phyloP scores from a whole-genome alignment of 2,113 vertebrate genomes.

The Larimichthys crocea region DNA sequence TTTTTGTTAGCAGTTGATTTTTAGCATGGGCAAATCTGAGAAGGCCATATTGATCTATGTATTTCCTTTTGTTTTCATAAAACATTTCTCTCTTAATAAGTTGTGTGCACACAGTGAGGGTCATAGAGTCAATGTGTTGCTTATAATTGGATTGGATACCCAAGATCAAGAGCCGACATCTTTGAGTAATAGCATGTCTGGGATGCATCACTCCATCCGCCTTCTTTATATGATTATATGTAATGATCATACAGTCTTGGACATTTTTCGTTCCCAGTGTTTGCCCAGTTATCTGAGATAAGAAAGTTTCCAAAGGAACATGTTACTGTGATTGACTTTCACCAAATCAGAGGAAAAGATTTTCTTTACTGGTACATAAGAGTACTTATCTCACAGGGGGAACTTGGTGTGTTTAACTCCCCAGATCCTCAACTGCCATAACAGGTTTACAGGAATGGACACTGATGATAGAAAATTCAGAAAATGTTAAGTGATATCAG shows the following conservation, averaged over 20 bases:
- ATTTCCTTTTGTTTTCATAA: conserved; percentile 12
- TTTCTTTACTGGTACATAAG: conserved; percentile 35
- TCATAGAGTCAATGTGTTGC: conserved; percentile 27
- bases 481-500: conserved; percentile 32
- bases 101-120: conserved; percentile 26
- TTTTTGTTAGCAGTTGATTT: too few species aligned
- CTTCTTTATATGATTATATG: conserved; percentile 33
- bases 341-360: conserved; percentile 29
- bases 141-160: conserved; percentile 15
- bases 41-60: conserved; percentile 32
- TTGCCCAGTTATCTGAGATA: conserved; percentile 16
- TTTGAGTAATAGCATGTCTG: conserved; percentile 17
- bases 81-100: conserved; percentile 9
- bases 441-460: conserved; percentile 61
- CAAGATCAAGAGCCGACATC: conserved; percentile 12
- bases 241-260: conserved; percentile 29
- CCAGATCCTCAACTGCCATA: conserved; percentile 57
- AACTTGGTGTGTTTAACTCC: conserved; percentile 22
- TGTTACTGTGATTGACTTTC: conserved; percentile 72
- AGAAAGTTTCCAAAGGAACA: conserved; percentile 51
- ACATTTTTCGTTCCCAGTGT: conserved; percentile 12
- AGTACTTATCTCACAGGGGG: conserved; percentile 32
- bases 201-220: conserved; percentile 31
- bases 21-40: conserved; percentile 27
- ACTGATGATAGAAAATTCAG: conserved; percentile 4